phyloP scores from a whole-genome alignment of 1,140 invertebrate genomes.

The Teleogryllus occipitalis region DNA sequence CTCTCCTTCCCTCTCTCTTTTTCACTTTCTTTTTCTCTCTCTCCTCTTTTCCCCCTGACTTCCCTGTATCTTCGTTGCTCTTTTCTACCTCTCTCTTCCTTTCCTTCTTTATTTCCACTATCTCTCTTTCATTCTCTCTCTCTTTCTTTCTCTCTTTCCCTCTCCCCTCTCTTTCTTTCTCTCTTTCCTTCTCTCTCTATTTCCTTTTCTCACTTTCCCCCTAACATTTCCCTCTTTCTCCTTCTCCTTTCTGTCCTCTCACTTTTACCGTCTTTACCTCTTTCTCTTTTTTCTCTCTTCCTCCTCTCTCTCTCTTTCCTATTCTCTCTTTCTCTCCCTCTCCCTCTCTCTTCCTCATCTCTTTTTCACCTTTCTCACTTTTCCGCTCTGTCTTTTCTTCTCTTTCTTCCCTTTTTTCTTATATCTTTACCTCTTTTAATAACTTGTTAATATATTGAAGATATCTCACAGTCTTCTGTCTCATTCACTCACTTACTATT shows the following conservation, averaged over 20 bases:
- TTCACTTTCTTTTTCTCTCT: too few species aligned
- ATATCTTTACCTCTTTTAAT: background rate
- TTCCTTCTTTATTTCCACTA: background rate
- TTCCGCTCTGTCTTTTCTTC: background rate
- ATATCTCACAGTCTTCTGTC: too few species aligned
- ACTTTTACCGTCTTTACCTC: too few species aligned
- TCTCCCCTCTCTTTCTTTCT: background rate
- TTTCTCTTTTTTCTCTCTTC: too few species aligned
- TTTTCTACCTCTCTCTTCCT: constrained; percentile 7
- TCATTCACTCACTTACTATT: too few species aligned
- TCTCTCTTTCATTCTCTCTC: background rate
- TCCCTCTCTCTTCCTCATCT: background rate
- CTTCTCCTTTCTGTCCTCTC: background rate
- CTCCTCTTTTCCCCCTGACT: too few species aligned
- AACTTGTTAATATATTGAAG: too few species aligned
- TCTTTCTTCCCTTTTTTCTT: constrained; percentile 1
- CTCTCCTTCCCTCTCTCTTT: too few species aligned
- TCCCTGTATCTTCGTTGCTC: too few species aligned
- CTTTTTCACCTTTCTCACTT: background rate
- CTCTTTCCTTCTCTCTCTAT: background rate
- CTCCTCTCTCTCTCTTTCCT: too few species aligned
- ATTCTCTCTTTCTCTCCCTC: background rate
- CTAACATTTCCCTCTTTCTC: background rate
- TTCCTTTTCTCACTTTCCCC: background rate
- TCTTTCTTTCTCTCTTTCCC: background rate